A percentile compares a stretch with the other conserved stretches of the same genome.
Evolutionary conservation across 2,888 invertebrate species (phyloP).

Genomic region (Galeruca laticollis): DNA sequence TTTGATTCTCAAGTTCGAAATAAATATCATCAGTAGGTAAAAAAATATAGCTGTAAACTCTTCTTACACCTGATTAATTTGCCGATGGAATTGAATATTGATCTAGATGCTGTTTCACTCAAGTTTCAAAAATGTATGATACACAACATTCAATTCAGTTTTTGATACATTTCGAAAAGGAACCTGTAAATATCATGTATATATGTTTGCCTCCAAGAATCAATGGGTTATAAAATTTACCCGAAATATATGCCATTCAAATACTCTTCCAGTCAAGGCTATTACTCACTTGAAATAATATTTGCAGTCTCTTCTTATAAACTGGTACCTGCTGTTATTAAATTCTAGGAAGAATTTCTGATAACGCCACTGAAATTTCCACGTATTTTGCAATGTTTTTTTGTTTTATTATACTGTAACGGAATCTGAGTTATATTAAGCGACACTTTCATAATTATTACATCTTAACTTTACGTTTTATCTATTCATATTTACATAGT

Average conservation of each 20-base stretch:
- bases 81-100: too few species aligned
- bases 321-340: background rate
- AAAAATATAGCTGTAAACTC: too few species aligned
- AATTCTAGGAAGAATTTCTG: background rate
- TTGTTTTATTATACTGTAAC: conserved; percentile 7
- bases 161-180: too few species aligned
- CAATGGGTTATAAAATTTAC: background rate
- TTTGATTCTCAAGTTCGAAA: too few species aligned
- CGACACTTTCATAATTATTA: background rate
- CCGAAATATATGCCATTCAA: background rate
- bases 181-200: too few species aligned
- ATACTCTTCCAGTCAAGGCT: background rate
- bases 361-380: background rate
- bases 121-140: too few species aligned
- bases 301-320: background rate
- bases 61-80: too few species aligned
- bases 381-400: background rate
- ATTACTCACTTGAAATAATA: background rate
- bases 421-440: background rate
- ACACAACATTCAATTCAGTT: too few species aligned
- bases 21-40: too few species aligned
- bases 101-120: too few species aligned
- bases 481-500: conserved; percentile 31
- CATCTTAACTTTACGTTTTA: conserved; percentile 8
- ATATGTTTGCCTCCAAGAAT: background rate